These are phyloP conservation scores for Alligator mississippiensis DNA, from an alignment of 2,113 vertebrate genomes.

Conservation along the genomic window DNA sequence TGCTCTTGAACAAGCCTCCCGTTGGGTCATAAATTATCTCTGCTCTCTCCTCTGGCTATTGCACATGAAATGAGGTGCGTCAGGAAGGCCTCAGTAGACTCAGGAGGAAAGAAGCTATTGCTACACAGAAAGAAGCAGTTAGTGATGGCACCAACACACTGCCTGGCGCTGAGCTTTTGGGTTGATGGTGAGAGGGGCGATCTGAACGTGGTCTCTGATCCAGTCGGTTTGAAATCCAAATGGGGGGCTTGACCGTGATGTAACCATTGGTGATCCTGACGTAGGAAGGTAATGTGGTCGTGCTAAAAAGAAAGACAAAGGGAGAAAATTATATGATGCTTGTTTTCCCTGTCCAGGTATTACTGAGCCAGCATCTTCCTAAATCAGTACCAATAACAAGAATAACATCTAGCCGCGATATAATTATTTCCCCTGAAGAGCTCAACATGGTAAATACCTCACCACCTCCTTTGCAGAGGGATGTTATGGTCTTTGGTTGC, in stretches of 20 bases:
- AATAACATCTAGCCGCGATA: neutral
- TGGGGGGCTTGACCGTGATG: constrained; percentile 84
- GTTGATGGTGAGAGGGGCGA: constrained; percentile 21
- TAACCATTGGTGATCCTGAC: constrained; percentile 87
- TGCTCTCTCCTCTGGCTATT: constrained; percentile 63
- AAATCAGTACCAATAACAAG: neutral
- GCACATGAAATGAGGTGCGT: constrained; percentile 65
- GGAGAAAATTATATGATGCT: neutral
- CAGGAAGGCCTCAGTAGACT: constrained; percentile 85
- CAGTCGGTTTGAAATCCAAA: constrained; percentile 77
- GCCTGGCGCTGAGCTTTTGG: constrained; percentile 57
- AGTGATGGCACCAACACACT: constrained; percentile 24
- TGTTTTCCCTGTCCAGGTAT: neutral
- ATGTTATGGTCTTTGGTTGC: neutral
- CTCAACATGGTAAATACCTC: neutral
- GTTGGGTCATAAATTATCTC: constrained; percentile 56
- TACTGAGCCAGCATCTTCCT: neutral
- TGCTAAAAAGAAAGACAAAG: constrained; percentile 78
- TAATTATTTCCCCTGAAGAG: neutral
- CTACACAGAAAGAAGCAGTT: constrained; percentile 63
- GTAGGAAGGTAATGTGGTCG: constrained; percentile 83
- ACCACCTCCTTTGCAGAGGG: neutral
- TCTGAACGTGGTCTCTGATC: constrained; percentile 58
- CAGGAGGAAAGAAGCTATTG: constrained; percentile 69
- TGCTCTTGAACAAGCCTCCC: constrained; percentile 51